Conservation (phyloP, 2,888 invertebrate genomes). For the Catocala fraxini region DNA sequence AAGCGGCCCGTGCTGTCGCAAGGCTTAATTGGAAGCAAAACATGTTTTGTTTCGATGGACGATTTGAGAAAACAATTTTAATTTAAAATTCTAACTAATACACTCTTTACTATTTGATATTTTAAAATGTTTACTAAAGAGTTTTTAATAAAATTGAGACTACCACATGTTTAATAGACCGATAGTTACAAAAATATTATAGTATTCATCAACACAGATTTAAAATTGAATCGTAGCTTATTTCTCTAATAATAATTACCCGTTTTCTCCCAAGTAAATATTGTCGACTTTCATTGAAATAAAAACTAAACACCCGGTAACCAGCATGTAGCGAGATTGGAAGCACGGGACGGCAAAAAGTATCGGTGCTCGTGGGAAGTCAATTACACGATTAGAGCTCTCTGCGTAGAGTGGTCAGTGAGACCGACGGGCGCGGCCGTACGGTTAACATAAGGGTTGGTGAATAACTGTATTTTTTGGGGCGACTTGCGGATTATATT, state of each 20-base stretch:
- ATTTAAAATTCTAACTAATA: too few species aligned
- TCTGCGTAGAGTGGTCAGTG: slow-evolving; percentile 23
- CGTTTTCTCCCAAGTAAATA: slow-evolving; percentile 21
- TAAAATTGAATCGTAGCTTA: too few species aligned
- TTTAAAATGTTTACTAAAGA: too few species aligned
- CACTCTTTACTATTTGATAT: too few species aligned
- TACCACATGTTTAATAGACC: neutral
- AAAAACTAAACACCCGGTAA: slow-evolving; percentile 36
- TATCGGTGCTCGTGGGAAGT: slow-evolving; percentile 69
- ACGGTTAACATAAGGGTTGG: slow-evolving; percentile 21
- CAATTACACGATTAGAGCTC: slow-evolving; percentile 66
- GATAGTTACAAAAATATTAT: too few species aligned
- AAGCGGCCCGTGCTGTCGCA: too few species aligned
- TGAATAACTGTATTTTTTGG: neutral
- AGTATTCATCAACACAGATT: too few species aligned
- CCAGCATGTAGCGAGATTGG: slow-evolving; percentile 50
- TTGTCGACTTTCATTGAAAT: slow-evolving; percentile 40
- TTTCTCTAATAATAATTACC: slow-evolving; percentile 14
- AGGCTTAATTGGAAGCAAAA: too few species aligned
- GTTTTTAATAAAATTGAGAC: too few species aligned
- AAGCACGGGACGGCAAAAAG: slow-evolving; percentile 61
- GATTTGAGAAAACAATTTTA: too few species aligned
- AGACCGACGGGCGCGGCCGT: slow-evolving; percentile 18
- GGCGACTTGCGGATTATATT: too few species aligned
- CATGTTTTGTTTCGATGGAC: too few species aligned